Conservation (phyloP, 2,797 vertebrate genomes). For the Odontamblyopus lacepedii region DNA sequence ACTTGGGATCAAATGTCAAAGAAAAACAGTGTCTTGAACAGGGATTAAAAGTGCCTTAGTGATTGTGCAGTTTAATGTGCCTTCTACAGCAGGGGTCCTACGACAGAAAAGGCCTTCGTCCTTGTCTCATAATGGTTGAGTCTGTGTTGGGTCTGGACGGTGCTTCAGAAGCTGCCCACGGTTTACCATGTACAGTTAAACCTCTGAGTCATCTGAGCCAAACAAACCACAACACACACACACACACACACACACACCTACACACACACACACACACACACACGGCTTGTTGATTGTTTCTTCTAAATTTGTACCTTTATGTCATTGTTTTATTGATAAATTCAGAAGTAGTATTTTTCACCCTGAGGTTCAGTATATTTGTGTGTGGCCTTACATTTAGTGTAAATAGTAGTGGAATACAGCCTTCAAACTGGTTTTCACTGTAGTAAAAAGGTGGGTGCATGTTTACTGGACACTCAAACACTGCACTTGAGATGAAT, state of each 20-base stretch:
- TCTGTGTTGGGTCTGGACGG: constrained; percentile 21
- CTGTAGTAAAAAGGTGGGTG: constrained; percentile 41
- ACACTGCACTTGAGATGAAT: constrained; percentile 15
- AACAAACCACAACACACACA: constrained; percentile 27
- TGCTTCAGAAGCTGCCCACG: constrained; percentile 48
- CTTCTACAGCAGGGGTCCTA: no score
- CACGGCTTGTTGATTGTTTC: constrained; percentile 13
- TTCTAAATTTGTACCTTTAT: constrained; percentile 9
- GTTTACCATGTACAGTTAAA: constrained; percentile 55
- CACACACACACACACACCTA: neutral
- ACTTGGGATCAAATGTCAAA: no score
- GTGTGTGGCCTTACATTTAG: constrained; percentile 8
- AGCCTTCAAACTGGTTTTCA: constrained; percentile 17
- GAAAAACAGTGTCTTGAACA: no score
- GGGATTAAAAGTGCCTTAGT: no score
- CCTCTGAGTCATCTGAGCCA: neutral
- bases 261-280: constrained; percentile 12
- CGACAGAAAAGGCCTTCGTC: no score
- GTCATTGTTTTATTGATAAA: constrained; percentile 43
- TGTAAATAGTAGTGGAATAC: constrained; percentile 9
- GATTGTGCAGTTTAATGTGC: no score
- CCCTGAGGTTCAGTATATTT: constrained; percentile 10
- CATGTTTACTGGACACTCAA: constrained; percentile 35
- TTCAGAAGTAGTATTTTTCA: constrained; percentile 21
- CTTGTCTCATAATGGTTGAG: neutral